Base-by-base conservation (phyloP, 2,113 vertebrate species). In the Bungarus multicinctus region DNA sequence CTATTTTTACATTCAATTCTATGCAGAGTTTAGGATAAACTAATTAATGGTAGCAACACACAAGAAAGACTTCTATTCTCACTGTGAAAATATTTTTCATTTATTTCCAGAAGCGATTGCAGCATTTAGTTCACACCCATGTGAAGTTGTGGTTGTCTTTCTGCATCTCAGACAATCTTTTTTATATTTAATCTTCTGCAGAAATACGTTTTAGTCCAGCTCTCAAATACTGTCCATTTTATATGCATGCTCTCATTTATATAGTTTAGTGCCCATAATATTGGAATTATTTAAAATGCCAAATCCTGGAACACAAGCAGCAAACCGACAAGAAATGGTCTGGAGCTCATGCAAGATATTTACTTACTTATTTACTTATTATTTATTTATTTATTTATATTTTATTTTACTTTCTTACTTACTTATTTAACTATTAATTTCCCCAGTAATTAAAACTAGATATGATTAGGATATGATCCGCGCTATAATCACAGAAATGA, bases 1-100 rank as follows among this genome's bases (percentile, higher is more conserved):
- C 97, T 98, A 98, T 98, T 98, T 91, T 98, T 98, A 98, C 98
- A 98, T 95, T 97, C 96, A 97, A 97, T 97, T 96, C 96, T 98
- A 98, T 98, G 97, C 97, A 98, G 97, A 98, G 96, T 96, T 98
- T 97, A 98, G 95, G 98, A 97, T 97, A 97, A 97, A 98, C 96
- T 97, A 96, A 97, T 96, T 97, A 34, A 50, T 64, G 96, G 97
- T 96, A 97, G 93, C 91, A 96, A 96, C 95, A 91, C 96, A 96
- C 96, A 97, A 97, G 94, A 96, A 97, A 96, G 96, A 97, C 96
- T 97, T 96, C 97, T 97, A 97, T 96, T 97, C 96, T 95, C 96
- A 97, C 95, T 97, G 97, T 96, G 18, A 43, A n/a, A 8, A 87
- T 50, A 12, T 16, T 25, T 4, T 8, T 74, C 39, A 95, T 96